Percentiles rank a stretch among this genome's conserved stretches.
phyloP scores from a whole-genome alignment of 2,888 invertebrate genomes.

The Chloromyia formosa region DNA sequence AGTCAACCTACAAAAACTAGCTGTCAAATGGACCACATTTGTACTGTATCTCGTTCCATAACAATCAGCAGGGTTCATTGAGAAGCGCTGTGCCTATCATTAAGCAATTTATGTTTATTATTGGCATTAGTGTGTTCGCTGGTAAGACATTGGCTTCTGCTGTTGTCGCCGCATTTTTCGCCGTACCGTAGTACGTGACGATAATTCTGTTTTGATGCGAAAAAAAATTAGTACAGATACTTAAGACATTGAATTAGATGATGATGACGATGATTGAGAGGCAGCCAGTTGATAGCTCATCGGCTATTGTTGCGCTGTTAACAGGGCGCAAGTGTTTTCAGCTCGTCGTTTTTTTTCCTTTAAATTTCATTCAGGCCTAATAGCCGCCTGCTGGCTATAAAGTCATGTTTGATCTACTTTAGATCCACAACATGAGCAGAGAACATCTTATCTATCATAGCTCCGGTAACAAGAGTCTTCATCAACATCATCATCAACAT shows the following conservation, averaged over 20 bases:
- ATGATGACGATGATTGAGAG: slow-evolving; percentile 19
- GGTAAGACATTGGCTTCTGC: too few relatives aligned
- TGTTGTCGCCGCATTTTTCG: too few relatives aligned
- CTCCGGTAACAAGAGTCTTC: background rate
- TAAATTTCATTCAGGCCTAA: background rate
- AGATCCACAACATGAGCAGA: background rate
- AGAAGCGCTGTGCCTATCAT: slow-evolving; percentile 11
- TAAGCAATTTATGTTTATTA: slow-evolving; percentile 27
- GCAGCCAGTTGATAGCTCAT: too few relatives aligned
- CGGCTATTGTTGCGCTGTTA: too few relatives aligned
- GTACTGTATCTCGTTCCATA: background rate
- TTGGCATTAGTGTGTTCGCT: too few relatives aligned
- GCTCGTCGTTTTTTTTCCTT: background rate
- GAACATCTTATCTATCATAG: background rate
- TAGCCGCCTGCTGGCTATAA: background rate
- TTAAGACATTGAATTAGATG: background rate
- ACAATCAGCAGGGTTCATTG: too few relatives aligned
- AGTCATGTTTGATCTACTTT: background rate
- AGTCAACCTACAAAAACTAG: too few relatives aligned
- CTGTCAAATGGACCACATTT: background rate
- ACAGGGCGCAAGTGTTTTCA: slow-evolving; percentile 18
- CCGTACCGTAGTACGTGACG: slow-evolving; percentile 16
- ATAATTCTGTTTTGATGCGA: background rate
- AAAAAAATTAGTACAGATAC: background rate
- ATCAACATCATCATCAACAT: too few relatives aligned